Conservation (phyloP, 2,797 vertebrate species). For the Triplophysa bombifrons region DNA sequence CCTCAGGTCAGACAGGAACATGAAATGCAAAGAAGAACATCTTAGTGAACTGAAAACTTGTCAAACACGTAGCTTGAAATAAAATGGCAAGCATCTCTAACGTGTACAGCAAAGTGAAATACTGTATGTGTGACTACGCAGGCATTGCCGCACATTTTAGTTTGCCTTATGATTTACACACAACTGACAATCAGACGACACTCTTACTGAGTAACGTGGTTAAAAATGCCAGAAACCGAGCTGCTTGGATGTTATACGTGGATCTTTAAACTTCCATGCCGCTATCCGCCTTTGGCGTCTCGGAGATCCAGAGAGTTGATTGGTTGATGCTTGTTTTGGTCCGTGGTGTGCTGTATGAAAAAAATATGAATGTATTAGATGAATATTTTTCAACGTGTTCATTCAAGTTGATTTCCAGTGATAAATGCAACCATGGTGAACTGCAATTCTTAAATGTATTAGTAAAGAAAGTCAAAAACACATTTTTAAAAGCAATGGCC, state of each 20-base stretch:
- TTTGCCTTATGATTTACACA: slow-evolving; percentile 24
- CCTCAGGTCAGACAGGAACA: slow-evolving; percentile 33
- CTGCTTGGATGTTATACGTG: background rate
- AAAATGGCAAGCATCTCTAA: background rate
- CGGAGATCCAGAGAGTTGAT: slow-evolving; percentile 93
- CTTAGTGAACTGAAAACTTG: background rate
- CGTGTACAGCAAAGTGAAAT: slow-evolving; percentile 17
- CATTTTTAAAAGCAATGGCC: background rate
- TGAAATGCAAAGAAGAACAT: background rate
- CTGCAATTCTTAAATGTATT: too few species aligned
- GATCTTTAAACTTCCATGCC: slow-evolving; percentile 85
- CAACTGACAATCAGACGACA: slow-evolving; percentile 16
- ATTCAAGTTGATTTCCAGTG: background rate
- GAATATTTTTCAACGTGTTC: background rate
- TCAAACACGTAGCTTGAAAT: background rate
- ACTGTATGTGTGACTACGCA: background rate
- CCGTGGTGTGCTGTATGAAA: slow-evolving; percentile 81
- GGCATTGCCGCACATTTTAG: background rate
- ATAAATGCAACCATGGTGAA: too few species aligned
- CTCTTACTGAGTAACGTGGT: background rate
- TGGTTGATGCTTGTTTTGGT: slow-evolving; percentile 85
- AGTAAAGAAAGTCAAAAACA: too few species aligned
- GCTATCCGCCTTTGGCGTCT: slow-evolving; percentile 80
- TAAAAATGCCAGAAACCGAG: background rate
- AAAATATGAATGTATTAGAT: background rate